phyloP scores from a whole-genome alignment of 2,888 invertebrate genomes.

The Barypeithes pellucidus region DNA sequence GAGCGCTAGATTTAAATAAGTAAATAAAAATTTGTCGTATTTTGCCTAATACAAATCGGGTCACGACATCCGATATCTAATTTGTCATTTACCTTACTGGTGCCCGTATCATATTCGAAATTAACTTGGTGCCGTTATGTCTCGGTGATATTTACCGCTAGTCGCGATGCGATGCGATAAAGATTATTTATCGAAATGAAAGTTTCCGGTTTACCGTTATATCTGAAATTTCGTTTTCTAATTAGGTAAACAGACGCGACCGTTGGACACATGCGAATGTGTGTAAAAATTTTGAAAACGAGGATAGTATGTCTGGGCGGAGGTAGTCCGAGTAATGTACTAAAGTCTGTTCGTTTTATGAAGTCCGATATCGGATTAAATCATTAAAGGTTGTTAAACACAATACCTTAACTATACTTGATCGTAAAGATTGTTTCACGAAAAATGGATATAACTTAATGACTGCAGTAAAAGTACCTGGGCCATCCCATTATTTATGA shows the following conservation, averaged over 20 bases:
- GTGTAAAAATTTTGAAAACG: not conserved
- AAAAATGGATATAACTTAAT: too few relatives aligned
- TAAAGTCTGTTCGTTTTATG: too few relatives aligned
- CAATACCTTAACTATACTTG: too few relatives aligned
- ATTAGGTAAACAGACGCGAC: constrained; percentile 1
- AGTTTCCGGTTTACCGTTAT: constrained; percentile 7
- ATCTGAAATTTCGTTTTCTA: constrained; percentile 5
- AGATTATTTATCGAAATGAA: not conserved
- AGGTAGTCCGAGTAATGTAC: too few relatives aligned
- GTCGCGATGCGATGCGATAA: not conserved
- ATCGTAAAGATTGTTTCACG: too few relatives aligned
- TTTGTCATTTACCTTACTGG: too few relatives aligned
- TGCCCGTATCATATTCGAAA: not conserved
- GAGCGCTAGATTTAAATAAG: too few relatives aligned
- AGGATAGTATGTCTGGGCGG: constrained; percentile 6
- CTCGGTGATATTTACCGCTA: not conserved
- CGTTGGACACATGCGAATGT: not conserved
- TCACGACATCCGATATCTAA: not conserved
- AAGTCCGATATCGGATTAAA: too few relatives aligned
- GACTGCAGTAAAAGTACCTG: too few relatives aligned
- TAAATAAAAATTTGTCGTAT: too few relatives aligned
- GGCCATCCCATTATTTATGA: too few relatives aligned
- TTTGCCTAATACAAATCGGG: not conserved
- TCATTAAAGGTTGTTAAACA: too few relatives aligned
- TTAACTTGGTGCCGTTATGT: not conserved